phyloP scores from a whole-genome alignment of 2,113 vertebrate genomes.

The Amazona vittata region DNA sequence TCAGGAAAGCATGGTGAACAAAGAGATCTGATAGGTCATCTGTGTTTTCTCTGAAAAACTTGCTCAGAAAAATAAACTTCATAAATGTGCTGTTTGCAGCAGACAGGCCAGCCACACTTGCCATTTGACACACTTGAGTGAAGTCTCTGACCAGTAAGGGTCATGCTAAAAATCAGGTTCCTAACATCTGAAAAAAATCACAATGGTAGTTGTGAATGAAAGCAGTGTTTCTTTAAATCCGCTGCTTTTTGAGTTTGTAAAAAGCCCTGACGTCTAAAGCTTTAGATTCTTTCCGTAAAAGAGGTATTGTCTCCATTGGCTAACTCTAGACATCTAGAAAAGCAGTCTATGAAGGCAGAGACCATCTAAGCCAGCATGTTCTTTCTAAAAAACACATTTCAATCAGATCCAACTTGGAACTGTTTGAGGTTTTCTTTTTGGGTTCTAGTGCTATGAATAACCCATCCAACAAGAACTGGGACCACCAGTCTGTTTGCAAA shows the following conservation, averaged over 20 bases:
- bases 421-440: not conserved
- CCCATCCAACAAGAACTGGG: accelerated
- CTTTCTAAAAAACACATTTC: not conserved
- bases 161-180: not conserved
- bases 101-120: not conserved
- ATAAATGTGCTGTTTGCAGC: not conserved
- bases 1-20: not conserved
- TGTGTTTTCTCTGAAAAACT: not conserved
- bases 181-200: not conserved
- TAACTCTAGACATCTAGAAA: not conserved
- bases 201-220: not conserved
- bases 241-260: not conserved
- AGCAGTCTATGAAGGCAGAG: not conserved
- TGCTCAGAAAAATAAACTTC: not conserved
- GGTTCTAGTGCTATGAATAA: not conserved
- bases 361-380: not conserved
- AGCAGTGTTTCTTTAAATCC: not conserved
- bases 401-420: not conserved
- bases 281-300: not conserved
- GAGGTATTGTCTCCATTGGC: not conserved
- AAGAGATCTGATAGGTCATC: not conserved
- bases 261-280: not conserved
- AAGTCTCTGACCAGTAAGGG: not conserved
- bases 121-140: not conserved
- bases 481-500: not conserved